Percentiles rank a stretch among this genome's conserved stretches.
Conservation (phyloP, 1,140 invertebrate genomes). For the Cryptotermes secundus region DNA sequence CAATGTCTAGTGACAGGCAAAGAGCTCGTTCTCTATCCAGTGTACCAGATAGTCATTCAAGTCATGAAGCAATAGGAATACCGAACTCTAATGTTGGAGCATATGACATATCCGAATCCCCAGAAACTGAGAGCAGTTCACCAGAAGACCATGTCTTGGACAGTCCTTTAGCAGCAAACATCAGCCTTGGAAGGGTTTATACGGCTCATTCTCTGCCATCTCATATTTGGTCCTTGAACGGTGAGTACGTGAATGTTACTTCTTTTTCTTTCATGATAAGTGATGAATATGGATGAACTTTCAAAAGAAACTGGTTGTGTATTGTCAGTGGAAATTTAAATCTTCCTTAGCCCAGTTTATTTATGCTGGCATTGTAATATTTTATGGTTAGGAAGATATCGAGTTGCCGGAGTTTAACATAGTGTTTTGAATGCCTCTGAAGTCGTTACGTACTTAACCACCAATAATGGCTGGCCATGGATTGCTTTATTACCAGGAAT, state of each 20-base stretch:
- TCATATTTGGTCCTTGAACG: conserved; percentile 88
- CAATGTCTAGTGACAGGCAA: conserved; percentile 71
- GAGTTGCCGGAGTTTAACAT: too few relatives aligned
- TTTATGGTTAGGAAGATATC: too few relatives aligned
- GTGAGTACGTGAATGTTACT: conserved; percentile 56
- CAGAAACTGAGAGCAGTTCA: conserved; percentile 62
- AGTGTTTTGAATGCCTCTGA: too few relatives aligned
- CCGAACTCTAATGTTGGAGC: conserved; percentile 48
- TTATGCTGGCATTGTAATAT: too few relatives aligned
- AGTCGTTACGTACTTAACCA: too few relatives aligned
- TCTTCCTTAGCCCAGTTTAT: too few relatives aligned
- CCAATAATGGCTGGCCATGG: too few relatives aligned
- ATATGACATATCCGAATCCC: conserved; percentile 60
- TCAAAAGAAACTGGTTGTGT: too few relatives aligned
- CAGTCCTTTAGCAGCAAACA: conserved; percentile 44
- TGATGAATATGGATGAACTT: too few relatives aligned
- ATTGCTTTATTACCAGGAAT: too few relatives aligned
- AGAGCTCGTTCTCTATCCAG: conserved; percentile 78
- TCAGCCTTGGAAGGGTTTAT: conserved; percentile 70
- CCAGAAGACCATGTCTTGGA: conserved; percentile 52
- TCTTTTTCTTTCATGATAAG: too few relatives aligned
- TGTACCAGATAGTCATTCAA: conserved; percentile 67
- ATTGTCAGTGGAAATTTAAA: too few relatives aligned
- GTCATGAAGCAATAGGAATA: conserved; percentile 58
- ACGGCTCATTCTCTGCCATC: conserved; percentile 85